Evolutionary conservation across 2,888 invertebrate genomes (phyloP), one percentile per base, ranked within the genome.

Genomic region (Exocentrus adspersus): DNA sequence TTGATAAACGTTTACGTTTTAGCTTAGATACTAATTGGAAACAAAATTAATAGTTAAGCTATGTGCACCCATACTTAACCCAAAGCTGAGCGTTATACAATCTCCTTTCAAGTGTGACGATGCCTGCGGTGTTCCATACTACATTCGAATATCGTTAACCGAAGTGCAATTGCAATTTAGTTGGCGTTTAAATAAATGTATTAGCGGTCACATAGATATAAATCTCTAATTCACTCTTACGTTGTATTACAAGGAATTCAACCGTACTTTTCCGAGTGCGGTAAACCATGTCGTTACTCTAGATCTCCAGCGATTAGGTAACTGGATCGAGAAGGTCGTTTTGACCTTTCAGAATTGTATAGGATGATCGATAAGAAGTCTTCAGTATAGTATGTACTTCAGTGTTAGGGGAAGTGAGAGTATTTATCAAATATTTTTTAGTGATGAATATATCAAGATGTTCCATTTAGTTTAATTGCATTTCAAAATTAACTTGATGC

Each of bases 241-340:
- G 10, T 28, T 24, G 7, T 28, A 21, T 46, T 32, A 32, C 19
- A 4, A 17, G 19, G 32, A 32, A 37, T 30, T 32, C 2, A 51
- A 12, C 30, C 14, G 10, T 10, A 9, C 20, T 51, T 51, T 51
- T 32, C 32, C 51, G 7, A 51, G 32, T 32, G 19, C 6, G 32
- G 19, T 24, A 32, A 51, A 37, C 30, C n/a, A 51, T 32, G 32
- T 51, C 51, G 51, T 51, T 51, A 51, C 51, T 24, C 51, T 37
- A 51, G 32, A 51, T 51, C 32, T 51, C n/a, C 0, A 2, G 19
- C 30, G 32, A 51, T 51, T 30, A 51, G 12, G 51, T 32, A 51
- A 51, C 32, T 16, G 20, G 9, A n/a, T 5, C 4, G 21, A 50
- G 30, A 50, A 51, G 51, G 51, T 51, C 51, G 51, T 51, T 51